These are phyloP conservation scores for Gallirallus australis DNA, from an alignment of 2,797 vertebrate species.

Conservation along the genomic window DNA sequence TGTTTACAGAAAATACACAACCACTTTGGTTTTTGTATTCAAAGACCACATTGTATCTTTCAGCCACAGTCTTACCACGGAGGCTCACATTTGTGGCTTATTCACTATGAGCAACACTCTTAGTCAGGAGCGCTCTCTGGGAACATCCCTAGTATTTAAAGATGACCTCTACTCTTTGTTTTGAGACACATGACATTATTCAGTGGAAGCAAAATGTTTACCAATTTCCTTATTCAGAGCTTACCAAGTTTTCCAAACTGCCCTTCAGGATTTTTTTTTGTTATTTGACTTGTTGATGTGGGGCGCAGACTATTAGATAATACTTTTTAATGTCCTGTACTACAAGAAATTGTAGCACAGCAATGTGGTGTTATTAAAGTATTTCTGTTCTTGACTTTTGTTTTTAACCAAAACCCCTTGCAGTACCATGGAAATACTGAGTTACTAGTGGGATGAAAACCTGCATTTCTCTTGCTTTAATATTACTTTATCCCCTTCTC, in stretches of 20 bases:
- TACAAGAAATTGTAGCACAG: background rate
- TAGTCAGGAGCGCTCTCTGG: background rate
- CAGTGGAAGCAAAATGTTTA: background rate
- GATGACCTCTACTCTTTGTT: background rate
- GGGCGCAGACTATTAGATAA: background rate
- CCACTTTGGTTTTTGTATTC: background rate
- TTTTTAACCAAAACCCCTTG: background rate
- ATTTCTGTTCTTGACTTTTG: rapidly evolving
- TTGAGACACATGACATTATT: background rate
- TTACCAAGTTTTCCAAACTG: background rate
- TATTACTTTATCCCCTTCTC: background rate
- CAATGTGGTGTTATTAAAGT: background rate
- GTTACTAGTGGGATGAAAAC: background rate
- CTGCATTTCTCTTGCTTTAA: background rate
- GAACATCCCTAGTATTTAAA: background rate
- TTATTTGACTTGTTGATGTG: background rate
- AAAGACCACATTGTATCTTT: background rate
- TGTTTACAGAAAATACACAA: background rate
- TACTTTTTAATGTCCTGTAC: background rate
- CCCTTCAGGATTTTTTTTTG: background rate
- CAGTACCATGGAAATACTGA: background rate
- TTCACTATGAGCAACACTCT: background rate
- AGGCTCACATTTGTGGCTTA: background rate
- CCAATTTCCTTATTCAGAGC: background rate
- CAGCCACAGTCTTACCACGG: background rate